These are phyloP conservation scores for Cheilinus undulatus DNA, from an alignment of 2,113 vertebrate species.

Conservation along the genomic window DNA sequence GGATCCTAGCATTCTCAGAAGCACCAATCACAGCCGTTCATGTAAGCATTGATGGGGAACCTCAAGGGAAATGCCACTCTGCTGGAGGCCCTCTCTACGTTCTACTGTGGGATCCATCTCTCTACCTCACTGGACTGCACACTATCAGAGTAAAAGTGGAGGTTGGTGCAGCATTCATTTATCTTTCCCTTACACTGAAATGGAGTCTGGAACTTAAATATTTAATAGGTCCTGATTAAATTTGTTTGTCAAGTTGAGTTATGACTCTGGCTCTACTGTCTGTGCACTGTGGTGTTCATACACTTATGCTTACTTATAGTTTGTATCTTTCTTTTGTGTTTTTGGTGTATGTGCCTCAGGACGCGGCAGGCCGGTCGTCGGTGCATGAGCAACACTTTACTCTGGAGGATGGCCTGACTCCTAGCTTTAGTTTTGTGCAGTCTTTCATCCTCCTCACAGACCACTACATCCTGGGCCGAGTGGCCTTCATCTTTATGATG, in stretches of 20 bases:
- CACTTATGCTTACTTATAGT: neutral
- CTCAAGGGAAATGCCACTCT: slow-evolving; percentile 83
- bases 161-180: slow-evolving; percentile 78
- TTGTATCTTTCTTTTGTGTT: neutral
- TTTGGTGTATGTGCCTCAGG: slow-evolving; percentile 76
- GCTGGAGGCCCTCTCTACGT: slow-evolving; percentile 91
- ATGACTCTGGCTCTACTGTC: neutral
- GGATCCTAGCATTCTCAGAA: slow-evolving; percentile 93
- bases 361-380: slow-evolving; percentile 85
- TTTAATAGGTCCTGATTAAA: slow-evolving; percentile 25
- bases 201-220: neutral
- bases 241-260: slow-evolving; percentile 30
- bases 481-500: slow-evolving; percentile 83
- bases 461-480: slow-evolving; percentile 87
- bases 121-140: slow-evolving; percentile 89
- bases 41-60: slow-evolving; percentile 86
- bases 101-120: slow-evolving; percentile 89
- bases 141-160: slow-evolving; percentile 89
- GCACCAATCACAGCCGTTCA: slow-evolving; percentile 86
- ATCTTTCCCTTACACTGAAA: neutral
- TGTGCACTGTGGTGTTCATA: neutral
- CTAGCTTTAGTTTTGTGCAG: slow-evolving; percentile 87
- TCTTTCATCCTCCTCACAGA: slow-evolving; percentile 95
- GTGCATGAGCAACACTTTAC: slow-evolving; percentile 88
- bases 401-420: slow-evolving; percentile 85